Evolutionary conservation across 1,140 invertebrate species (phyloP).

Genomic region (Rhizoglyphus robini): DNA sequence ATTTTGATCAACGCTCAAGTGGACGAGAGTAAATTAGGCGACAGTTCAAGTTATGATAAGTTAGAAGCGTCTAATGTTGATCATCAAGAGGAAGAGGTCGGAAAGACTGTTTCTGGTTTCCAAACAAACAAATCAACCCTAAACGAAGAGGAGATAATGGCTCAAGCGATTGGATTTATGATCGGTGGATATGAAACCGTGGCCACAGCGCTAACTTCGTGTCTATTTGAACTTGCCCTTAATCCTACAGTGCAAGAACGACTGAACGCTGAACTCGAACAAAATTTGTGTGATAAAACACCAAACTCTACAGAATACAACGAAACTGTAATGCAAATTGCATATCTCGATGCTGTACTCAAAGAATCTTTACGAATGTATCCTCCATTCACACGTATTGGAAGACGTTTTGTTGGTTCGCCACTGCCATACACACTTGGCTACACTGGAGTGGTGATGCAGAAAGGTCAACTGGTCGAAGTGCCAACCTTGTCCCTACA

Average conservation of each 20-base stretch:
- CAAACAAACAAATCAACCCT: not conserved
- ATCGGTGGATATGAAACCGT: not conserved
- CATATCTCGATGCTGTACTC: slow-evolving; percentile 33
- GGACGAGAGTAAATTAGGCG: too few species aligned
- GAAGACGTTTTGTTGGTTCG: not conserved
- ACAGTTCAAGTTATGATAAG: not conserved
- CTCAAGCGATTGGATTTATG: not conserved
- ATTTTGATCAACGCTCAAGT: too few species aligned
- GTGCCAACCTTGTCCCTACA: slow-evolving; percentile 27
- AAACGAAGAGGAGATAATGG: not conserved
- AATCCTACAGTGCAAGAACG: not conserved
- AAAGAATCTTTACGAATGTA: slow-evolving; percentile 32
- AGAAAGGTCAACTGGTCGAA: not conserved
- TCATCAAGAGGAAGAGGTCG: not conserved
- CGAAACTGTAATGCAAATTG: slow-evolving; percentile 29
- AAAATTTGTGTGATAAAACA: not conserved
- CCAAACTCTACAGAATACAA: slow-evolving; percentile 15
- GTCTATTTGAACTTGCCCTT: not conserved
- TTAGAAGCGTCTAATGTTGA: not conserved
- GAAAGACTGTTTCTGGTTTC: not conserved
- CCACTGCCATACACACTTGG: too few species aligned
- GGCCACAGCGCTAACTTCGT: not conserved
- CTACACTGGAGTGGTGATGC: not conserved
- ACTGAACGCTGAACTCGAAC: not conserved
- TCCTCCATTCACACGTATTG: slow-evolving; percentile 26